These are phyloP conservation scores for Eupithecia subumbrata DNA, from an alignment of 2,888 invertebrate species.

Conservation along the genomic window DNA sequence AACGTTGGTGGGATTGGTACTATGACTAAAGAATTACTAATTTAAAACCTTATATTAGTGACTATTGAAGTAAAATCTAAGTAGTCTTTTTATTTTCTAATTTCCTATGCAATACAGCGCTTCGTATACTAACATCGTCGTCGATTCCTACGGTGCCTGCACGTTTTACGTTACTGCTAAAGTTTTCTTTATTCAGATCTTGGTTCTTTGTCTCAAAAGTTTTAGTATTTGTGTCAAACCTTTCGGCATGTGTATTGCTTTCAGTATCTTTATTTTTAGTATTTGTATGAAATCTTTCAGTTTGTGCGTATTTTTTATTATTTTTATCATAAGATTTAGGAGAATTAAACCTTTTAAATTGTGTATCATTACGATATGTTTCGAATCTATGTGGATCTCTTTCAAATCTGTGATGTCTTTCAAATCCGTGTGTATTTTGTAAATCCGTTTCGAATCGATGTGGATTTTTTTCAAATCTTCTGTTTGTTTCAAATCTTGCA, in stretches of 20 bases:
- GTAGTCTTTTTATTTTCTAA: slow-evolving; percentile 35
- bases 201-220: neutral
- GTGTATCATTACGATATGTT: slow-evolving; percentile 1
- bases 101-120: slow-evolving; percentile 37
- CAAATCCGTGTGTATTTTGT: neutral
- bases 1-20: neutral
- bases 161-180: slow-evolving; percentile 10
- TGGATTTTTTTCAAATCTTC: neutral
- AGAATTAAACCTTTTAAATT: slow-evolving; percentile 9
- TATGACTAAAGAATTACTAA: neutral
- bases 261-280: neutral
- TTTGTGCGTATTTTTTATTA: neutral
- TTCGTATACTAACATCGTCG: slow-evolving; percentile 28
- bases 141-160: slow-evolving; percentile 3
- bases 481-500: neutral
- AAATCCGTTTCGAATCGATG: neutral
- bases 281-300: neutral
- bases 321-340: slow-evolving; percentile 2
- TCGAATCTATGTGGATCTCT: slow-evolving; percentile 6
- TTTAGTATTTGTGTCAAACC: neutral
- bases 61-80: slow-evolving; percentile 9
- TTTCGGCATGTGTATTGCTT: neutral
- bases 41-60: neutral
- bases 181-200: neutral
- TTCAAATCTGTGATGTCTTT: neutral